phyloP scores from a whole-genome alignment of 2,888 invertebrate species.

The Metallyticus violacea region DNA sequence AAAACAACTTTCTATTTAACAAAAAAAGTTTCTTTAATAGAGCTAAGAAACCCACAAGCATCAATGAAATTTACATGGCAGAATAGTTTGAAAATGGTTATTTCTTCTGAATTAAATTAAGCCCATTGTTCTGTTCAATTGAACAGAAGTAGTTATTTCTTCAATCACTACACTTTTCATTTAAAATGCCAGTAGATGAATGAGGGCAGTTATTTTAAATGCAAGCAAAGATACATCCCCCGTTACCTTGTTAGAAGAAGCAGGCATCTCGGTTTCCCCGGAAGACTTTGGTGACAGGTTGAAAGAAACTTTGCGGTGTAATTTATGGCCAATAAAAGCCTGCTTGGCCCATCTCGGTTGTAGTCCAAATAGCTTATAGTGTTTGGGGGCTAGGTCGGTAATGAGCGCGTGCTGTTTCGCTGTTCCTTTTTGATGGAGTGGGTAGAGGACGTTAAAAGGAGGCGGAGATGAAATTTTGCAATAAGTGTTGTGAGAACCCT shows the following conservation, averaged over 20 bases:
- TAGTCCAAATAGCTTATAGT: background rate
- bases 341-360: background rate
- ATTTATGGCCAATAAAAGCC: constrained; percentile 13
- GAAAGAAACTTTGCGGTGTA: background rate
- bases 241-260: background rate
- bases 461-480: background rate
- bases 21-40: too few relatives aligned
- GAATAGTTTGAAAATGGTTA: too few relatives aligned
- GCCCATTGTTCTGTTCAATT: too few relatives aligned
- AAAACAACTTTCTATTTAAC: too few relatives aligned
- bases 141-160: too few relatives aligned
- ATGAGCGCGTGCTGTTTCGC: background rate
- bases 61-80: too few relatives aligned
- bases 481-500: background rate
- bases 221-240: background rate
- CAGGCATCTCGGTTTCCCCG: background rate
- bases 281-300: background rate
- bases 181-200: too few relatives aligned
- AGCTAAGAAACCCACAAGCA: too few relatives aligned
- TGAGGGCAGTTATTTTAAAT: background rate
- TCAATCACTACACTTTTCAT: too few relatives aligned
- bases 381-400: background rate
- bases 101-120: too few relatives aligned
- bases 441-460: background rate
- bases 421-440: background rate